phyloP scores from a whole-genome alignment of 2,113 vertebrate species.

The Seriola aureovittata region DNA sequence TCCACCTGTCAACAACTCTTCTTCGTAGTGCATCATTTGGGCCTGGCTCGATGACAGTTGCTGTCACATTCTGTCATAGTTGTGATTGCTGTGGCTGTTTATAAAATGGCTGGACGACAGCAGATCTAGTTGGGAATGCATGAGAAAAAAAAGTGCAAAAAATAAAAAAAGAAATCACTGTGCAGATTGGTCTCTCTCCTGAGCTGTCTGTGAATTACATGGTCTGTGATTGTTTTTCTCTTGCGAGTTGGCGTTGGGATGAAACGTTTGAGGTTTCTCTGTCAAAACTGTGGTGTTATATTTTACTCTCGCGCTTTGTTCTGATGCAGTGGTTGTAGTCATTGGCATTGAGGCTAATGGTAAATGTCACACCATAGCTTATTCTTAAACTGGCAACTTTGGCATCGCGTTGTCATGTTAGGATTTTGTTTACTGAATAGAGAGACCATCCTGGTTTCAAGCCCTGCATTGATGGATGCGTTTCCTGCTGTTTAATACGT shows the following conservation, averaged over 20 bases:
- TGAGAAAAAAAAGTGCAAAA: neutral
- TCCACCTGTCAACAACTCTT: slow-evolving; percentile 54
- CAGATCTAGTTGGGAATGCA: slow-evolving; percentile 35
- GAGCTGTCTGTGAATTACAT: slow-evolving; percentile 44
- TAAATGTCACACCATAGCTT: neutral
- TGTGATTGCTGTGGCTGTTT: slow-evolving; percentile 33
- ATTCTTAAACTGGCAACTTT: neutral
- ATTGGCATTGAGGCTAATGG: neutral
- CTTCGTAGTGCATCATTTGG: slow-evolving; percentile 18
- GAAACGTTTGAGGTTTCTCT: slow-evolving; percentile 13
- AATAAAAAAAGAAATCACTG: neutral
- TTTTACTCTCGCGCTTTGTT: neutral
- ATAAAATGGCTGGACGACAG: slow-evolving; percentile 33
- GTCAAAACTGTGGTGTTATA: neutral
- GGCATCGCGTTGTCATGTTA: neutral
- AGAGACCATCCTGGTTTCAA: neutral
- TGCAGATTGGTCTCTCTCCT: slow-evolving; percentile 11
- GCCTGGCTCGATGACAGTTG: slow-evolving; percentile 26
- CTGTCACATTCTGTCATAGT: slow-evolving; percentile 39
- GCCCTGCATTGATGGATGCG: neutral
- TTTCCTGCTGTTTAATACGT: neutral
- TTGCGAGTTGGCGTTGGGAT: slow-evolving; percentile 2
- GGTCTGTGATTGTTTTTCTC: slow-evolving; percentile 53
- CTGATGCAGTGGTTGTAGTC: neutral
- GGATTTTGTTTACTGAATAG: neutral